Evolutionary conservation across 2,113 vertebrate genomes (phyloP).

Genomic region (Callithrix jacchus): DNA sequence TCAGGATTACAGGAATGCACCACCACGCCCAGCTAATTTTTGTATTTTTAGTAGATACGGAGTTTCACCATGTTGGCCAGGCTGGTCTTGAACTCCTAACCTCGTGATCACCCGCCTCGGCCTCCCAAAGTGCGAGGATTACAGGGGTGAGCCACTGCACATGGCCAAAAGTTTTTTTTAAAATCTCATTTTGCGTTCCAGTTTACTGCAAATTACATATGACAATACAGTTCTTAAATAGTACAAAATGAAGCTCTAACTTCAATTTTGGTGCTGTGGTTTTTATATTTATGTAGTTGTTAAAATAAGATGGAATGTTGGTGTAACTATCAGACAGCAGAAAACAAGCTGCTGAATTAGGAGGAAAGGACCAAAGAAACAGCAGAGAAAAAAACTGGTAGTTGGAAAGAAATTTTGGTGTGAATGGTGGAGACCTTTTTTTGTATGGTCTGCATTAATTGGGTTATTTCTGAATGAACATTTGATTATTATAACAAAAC

Average conservation of each 20-base stretch:
- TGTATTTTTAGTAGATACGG: no score
- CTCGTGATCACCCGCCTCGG: no score
- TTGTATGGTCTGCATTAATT: not conserved
- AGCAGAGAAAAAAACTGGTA: not conserved
- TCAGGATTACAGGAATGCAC: no score
- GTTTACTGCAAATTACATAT: constrained; percentile 73
- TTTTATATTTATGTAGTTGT: constrained; percentile 73
- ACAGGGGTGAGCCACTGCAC: no score
- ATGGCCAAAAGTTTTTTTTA: not conserved
- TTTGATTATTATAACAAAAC: constrained; percentile 13
- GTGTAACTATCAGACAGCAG: not conserved
- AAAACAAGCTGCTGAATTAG: constrained; percentile 22
- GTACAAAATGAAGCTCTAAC: constrained; percentile 41
- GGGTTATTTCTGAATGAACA: constrained; percentile 33
- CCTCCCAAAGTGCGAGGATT: no score
- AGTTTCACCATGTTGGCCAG: no score
- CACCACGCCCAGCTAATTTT: no score
- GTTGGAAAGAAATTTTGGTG: not conserved
- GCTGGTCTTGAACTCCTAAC: no score
- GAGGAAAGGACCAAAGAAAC: constrained; percentile 31
- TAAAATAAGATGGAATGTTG: constrained; percentile 73
- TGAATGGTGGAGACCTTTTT: not conserved
- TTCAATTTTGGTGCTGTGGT: constrained; percentile 77
- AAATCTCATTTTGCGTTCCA: not conserved
- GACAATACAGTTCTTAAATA: constrained; percentile 73